Evolutionary conservation across 2,113 vertebrate genomes (phyloP).

Genomic region (Zosterops lateralis): DNA sequence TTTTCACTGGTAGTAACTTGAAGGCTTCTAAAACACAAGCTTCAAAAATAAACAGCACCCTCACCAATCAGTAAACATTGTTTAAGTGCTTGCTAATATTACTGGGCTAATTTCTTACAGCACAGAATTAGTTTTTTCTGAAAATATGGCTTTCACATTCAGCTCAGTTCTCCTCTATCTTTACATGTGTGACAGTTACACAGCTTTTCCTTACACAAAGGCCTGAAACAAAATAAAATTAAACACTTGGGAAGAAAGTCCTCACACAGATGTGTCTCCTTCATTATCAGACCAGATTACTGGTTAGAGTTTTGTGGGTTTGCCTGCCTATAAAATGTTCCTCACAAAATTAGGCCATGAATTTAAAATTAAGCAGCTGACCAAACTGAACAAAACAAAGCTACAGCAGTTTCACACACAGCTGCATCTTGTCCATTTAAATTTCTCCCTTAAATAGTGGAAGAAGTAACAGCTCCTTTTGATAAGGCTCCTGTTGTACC

Average conservation of each 20-base stretch:
- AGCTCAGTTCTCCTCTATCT: neutral
- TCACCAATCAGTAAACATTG: neutral
- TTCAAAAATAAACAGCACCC: neutral
- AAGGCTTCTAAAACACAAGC: neutral
- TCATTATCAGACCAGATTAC: neutral
- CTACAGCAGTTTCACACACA: accelerated
- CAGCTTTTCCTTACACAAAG: neutral
- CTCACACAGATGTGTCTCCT: neutral
- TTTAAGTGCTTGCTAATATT: neutral
- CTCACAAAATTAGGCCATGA: neutral
- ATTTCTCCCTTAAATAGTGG: neutral
- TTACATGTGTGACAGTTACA: neutral
- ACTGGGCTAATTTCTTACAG: neutral
- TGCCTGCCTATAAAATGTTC: neutral
- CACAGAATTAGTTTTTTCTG: neutral
- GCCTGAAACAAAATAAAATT: neutral
- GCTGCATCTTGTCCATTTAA: neutral
- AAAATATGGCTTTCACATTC: neutral
- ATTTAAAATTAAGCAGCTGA: neutral
- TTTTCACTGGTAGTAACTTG: neutral
- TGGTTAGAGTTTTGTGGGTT: neutral
- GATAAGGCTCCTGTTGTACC: neutral
- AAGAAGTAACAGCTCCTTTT: neutral
- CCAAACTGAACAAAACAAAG: neutral
- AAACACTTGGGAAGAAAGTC: neutral